Evolutionary conservation across 2,888 invertebrate species (phyloP), one percentile per base, ranked within the genome.

Genomic region (Spialia ferax): DNA sequence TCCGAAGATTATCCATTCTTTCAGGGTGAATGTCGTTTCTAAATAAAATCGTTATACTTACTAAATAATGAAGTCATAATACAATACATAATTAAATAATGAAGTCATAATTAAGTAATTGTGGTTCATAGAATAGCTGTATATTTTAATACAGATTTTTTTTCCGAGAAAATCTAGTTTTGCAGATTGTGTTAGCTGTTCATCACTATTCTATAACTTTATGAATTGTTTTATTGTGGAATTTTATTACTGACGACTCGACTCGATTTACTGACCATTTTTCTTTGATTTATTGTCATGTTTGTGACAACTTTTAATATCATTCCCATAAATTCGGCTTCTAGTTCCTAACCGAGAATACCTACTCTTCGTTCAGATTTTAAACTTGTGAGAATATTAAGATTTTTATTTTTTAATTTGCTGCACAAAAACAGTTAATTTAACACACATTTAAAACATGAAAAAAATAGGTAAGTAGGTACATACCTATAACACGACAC

Each of bases 1-100:
- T 29, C n/a, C 15, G 56, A 18, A 6, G 26, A 23, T 55, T 67
- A 67, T 48, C 42, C n/a, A 15, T 22, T 55, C 8, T 26, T 56
- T 35, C 32, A 54, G 7, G 26, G 54, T 54, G n/a, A 26, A 54
- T 50, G 50, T 5, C 22, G 13, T 10, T 13, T 20, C 11, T 50
- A 50, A 22, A 11, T 22, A 22, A 11, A 50, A 22, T 22, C 2
- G 5, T 13, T 22, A 48, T 18, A 35, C n/a, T n/a, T n/a, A n/a
- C n/a, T n/a, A n/a, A n/a, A n/a, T n/a, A n/a, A n/a, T n/a, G n/a
- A n/a, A n/a, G n/a, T n/a, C n/a, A n/a, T n/a, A n/a, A n/a, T n/a
- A n/a, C n/a, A n/a, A n/a, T n/a, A n/a, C n/a, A n/a, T n/a, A n/a
- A n/a, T n/a, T n/a, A n/a, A n/a, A n/a, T n/a, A n/a, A n/a, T n/a